Base-by-base conservation (phyloP, 2,113 vertebrate species). In the Aix galericulata region DNA sequence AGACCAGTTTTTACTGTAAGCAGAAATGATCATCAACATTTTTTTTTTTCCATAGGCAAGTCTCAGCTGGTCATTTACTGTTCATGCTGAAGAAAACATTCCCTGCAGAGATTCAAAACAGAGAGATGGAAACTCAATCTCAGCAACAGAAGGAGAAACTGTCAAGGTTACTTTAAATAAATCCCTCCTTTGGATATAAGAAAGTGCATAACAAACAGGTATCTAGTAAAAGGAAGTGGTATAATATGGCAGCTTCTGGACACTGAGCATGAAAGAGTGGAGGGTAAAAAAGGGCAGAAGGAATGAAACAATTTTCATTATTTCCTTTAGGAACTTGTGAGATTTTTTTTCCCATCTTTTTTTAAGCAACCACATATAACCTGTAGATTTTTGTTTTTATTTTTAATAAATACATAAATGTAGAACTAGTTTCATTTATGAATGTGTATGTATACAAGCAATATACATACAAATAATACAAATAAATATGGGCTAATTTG, bases 11-110 rank as follows among this genome's bases (percentile, higher is more conserved):
- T 87, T 89, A 75, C 32, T 75, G 67, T 50, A 36, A 89, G 53
- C 53, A 79, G 59, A 95, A 21, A 84, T 26, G 36, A 74, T 86
- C 69, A 95, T 69, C 34, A 26, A 59, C 27, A 11, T 63, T 27
- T 40, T 62, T 63, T 34, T 72, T 38, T 53, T 88, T 68, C 88
- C 55, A 73, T 1, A 74, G 32, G 36, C 55, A 89, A 91, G 40
- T 56, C 72, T 95, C 62, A 89, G 88, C 67, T 52, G 72, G 87
- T 63, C 82, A 91, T 93, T 92, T 88, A 63, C 21, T 64, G 71
- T 18, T 88, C 31, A 40, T 20, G n/a, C 22, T 71, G 79, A 66
- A 44, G 16, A 82, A 93, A 89, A 79, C 27, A 75, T 10, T 73
- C 48, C 82, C 60, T 60, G 40, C 10, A 80, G 75, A 93, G 34